phyloP scores from a whole-genome alignment of 2,797 vertebrate genomes.

The Intellagama lesueurii region DNA sequence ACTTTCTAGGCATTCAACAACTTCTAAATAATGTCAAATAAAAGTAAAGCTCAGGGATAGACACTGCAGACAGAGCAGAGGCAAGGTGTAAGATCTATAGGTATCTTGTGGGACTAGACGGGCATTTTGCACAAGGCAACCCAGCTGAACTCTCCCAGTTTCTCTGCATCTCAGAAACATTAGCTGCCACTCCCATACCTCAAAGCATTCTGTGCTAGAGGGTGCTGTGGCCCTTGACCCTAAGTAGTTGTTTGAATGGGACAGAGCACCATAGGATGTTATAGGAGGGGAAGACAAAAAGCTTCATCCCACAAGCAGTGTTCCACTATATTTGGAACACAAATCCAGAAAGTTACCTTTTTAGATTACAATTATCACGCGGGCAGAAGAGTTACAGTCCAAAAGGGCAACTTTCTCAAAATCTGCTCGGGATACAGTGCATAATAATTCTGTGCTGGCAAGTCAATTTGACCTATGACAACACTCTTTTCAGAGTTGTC shows the following conservation, averaged over 20 bases:
- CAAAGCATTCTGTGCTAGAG: background rate
- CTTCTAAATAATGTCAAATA: background rate
- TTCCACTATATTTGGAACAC: background rate
- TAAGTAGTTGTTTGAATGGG: no score
- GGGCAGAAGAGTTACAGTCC: no score
- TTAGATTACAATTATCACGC: no score
- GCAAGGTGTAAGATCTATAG: background rate
- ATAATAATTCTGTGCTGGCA: no score
- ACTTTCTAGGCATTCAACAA: background rate
- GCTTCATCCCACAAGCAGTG: background rate
- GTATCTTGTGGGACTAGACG: background rate
- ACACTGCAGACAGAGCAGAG: background rate
- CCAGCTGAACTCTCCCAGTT: background rate
- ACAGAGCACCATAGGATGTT: background rate
- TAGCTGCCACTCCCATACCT: background rate
- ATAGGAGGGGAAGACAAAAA: background rate
- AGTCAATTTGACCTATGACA: no score
- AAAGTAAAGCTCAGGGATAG: background rate
- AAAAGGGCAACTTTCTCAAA: no score
- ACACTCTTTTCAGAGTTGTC: no score
- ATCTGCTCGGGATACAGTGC: background rate
- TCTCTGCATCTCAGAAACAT: no score
- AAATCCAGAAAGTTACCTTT: no score
- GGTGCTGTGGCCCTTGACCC: background rate
- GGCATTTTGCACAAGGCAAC: background rate